Conservation (phyloP, 2,113 vertebrate species). For the Eonycteris spelaea region DNA sequence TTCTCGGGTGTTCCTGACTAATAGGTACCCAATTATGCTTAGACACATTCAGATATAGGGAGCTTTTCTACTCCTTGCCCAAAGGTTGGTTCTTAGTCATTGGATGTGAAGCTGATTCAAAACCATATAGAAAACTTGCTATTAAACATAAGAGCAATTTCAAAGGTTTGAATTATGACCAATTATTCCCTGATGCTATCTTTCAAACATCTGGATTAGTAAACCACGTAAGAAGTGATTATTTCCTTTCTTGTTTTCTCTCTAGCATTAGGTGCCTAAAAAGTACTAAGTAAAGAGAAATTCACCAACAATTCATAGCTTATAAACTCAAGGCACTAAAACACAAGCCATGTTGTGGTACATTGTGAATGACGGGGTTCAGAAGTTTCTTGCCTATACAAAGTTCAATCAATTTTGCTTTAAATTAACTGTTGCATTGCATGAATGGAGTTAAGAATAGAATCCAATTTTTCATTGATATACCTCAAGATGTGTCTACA, state of each 20-base stretch:
- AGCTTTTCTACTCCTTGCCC: not conserved
- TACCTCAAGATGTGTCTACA: not conserved
- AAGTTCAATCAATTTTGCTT: conserved; percentile 3
- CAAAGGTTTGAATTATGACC: not conserved
- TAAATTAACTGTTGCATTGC: not conserved
- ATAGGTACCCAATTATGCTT: not conserved
- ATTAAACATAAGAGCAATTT: not conserved
- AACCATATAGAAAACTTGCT: not conserved
- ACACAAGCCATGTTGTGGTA: not conserved
- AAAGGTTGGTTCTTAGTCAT: not conserved
- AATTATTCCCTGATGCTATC: not conserved
- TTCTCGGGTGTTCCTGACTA: not conserved
- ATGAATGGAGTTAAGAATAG: not conserved
- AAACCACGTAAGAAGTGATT: not conserved
- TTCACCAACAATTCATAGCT: not conserved
- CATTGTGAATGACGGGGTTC: not conserved
- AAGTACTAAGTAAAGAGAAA: not conserved
- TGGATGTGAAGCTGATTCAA: not conserved
- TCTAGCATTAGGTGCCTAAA: not conserved
- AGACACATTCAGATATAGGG: not conserved
- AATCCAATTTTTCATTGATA: not conserved
- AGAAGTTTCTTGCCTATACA: not conserved
- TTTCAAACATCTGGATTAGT: conserved; percentile 6
- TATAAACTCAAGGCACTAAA: not conserved
- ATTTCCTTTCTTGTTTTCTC: conserved; percentile 21